These are phyloP conservation scores for Lipotes vexillifer DNA, from an alignment of 2,113 vertebrate genomes.

Conservation along the genomic window DNA sequence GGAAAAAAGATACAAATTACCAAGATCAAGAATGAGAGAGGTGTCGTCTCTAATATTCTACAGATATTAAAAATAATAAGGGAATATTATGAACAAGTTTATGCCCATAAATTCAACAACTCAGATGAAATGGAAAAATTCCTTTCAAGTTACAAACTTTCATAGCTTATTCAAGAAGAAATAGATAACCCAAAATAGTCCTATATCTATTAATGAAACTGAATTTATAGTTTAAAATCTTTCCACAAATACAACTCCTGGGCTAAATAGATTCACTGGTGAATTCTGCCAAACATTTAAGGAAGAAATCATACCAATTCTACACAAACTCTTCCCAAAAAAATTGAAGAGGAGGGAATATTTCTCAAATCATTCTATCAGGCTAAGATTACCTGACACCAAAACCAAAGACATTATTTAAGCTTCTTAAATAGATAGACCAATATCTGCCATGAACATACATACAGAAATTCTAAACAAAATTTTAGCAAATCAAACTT, in stretches of 20 bases:
- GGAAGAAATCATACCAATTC: background rate
- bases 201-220: background rate
- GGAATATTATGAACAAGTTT: background rate
- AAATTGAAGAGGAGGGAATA: background rate
- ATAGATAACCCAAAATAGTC: background rate
- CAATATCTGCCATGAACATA: background rate
- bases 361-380: background rate
- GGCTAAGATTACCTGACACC: background rate
- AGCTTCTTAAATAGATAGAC: background rate
- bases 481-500: background rate
- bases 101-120: background rate
- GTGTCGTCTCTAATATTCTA: background rate
- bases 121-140: background rate
- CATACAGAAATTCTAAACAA: background rate
- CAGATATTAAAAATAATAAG: background rate
- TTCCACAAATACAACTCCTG: background rate
- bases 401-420: background rate
- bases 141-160: background rate
- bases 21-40: background rate
- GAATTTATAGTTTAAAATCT: background rate
- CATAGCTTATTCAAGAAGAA: background rate
- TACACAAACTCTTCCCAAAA: background rate
- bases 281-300: background rate
- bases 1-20: background rate
- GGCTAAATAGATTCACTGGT: background rate